A percentile compares a stretch with the other conserved stretches of the same genome.
phyloP scores from a whole-genome alignment of 2,113 vertebrate genomes.

The Psilopogon haemacephalus region DNA sequence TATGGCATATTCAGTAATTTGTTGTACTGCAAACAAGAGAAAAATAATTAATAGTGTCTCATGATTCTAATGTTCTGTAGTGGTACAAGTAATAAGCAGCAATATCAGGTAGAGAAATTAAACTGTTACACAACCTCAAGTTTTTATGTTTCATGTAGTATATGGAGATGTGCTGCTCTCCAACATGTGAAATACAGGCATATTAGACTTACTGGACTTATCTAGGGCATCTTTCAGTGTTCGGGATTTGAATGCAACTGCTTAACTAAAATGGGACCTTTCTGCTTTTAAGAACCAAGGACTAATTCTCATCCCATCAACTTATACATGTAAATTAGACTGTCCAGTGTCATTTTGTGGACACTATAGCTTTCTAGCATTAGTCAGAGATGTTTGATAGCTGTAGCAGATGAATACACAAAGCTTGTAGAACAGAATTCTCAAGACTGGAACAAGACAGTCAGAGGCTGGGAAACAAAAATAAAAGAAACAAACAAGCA shows the following conservation, averaged over 20 bases:
- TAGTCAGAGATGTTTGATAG: constrained; percentile 4
- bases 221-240: not conserved
- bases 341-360: not conserved
- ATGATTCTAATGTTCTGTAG: not conserved
- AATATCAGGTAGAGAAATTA: not conserved
- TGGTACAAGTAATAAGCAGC: not conserved
- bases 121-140: not conserved
- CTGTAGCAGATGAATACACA: constrained; percentile 1
- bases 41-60: not conserved
- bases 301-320: constrained; percentile 40
- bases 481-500: too few relatives aligned
- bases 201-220: not conserved
- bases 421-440: constrained; percentile 18
- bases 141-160: not conserved
- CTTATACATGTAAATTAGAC: not conserved
- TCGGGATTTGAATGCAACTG: not conserved
- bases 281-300: constrained; percentile 11
- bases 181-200: not conserved
- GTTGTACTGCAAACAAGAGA: not conserved
- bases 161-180: not conserved
- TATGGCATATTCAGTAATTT: not conserved
- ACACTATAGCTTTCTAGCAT: not conserved
- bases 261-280: not conserved
- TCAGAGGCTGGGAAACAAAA: not conserved
- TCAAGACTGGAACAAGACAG: not conserved